Base-by-base conservation (phyloP, 2,797 vertebrate species). In the Rhynchonycteris naso region DNA sequence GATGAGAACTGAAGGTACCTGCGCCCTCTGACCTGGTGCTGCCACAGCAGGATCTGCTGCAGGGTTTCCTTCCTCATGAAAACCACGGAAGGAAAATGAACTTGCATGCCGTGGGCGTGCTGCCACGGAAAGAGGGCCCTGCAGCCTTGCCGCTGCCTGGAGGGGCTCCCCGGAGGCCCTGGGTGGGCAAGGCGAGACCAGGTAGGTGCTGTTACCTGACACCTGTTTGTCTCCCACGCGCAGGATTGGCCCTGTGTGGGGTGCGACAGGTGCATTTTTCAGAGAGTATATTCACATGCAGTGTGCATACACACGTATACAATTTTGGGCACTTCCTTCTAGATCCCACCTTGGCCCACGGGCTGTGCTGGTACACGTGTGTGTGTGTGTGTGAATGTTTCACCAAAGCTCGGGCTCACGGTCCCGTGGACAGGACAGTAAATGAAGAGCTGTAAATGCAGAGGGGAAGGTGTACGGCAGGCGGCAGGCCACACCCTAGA, bases 31-130 rank as follows among this genome's bases (percentile, higher is more conserved):
- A 14, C 4, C 26, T 4, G 0, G n/a, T 7, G 33, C 8, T 4
- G 10, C 35, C 5, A 4, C 4, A 5, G 33, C 61, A 5, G 7
- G 26, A 18, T 8, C 68, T 10, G 30, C 8, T 24, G 56, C 30
- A 16, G 43, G 3, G 1, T n/a, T 19, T 72, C 38, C 28, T 38
- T 26, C 18, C 16, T 35, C n/a, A 4, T 10, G 16, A 5, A 68
- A 24, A 33, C 30, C 4, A 0, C 2, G 26, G 80, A 5, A 38
- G 66, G 12, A 15, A 13, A 63, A 24, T 7, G 65, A 56, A 1
- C 0, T 13, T 30, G 72, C 11, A 26, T 2, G 1, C 26, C 1
- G 0, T 0, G 6, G 22, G 50, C 7, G 6, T 19, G 50, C 22
- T 10, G 35, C 59, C 24, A 4, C 24, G 3, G 59, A 26, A 24